A percentile compares a stretch with the other conserved stretches of the same genome.
Evolutionary conservation across 2,797 vertebrate genomes (phyloP).

Genomic region (Momotus momota): DNA sequence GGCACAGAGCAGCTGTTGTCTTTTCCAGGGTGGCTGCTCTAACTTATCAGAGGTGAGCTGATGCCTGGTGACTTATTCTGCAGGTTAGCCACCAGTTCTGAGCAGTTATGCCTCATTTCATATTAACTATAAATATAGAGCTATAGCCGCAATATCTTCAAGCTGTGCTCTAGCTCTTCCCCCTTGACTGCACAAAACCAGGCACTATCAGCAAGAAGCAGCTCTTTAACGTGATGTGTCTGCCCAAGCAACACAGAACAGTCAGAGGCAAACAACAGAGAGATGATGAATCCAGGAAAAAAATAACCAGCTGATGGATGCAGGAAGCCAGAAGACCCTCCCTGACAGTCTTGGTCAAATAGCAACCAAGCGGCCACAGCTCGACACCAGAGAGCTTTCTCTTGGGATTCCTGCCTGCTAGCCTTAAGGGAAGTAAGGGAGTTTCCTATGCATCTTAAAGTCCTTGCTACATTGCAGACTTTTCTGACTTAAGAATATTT

Average conservation of each 20-base stretch:
- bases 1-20: background rate
- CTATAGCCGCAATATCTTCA: background rate
- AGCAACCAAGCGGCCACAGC: background rate
- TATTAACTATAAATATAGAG: background rate
- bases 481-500: background rate
- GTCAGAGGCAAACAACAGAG: background rate
- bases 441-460: background rate
- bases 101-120: background rate
- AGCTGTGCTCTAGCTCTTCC: background rate
- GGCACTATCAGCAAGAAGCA: background rate
- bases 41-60: background rate
- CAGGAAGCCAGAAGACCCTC: background rate
- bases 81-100: background rate
- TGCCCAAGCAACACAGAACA: background rate
- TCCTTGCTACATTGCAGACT: background rate
- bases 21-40: background rate
- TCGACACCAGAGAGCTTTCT: background rate
- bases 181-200: background rate
- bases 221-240: background rate
- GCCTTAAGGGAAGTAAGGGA: background rate
- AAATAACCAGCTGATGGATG: background rate
- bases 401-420: background rate
- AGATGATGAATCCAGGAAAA: background rate
- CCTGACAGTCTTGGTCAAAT: background rate
- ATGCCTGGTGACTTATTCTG: background rate